Evolutionary conservation across 2,888 invertebrate genomes (phyloP).

Genomic region (Leucophenga montana): DNA sequence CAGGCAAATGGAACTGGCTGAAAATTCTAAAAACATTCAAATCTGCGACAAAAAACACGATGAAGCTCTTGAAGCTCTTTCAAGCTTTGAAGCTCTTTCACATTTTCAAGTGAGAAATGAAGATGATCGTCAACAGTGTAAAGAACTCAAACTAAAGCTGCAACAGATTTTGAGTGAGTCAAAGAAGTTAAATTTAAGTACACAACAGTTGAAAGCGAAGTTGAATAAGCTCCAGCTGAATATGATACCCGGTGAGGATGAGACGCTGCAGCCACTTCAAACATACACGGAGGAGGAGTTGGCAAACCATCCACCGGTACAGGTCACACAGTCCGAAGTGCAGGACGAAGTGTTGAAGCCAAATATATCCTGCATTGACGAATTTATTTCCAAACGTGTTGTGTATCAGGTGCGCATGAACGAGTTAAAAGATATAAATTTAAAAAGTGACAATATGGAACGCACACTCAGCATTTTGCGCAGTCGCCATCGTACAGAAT

Average conservation of each 20-base stretch:
- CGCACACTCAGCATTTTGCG: conserved; percentile 79
- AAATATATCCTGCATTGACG: conserved; percentile 83
- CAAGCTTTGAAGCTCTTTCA: too few relatives aligned
- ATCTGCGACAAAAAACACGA: conserved; percentile 75
- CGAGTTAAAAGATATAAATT: conserved; percentile 87
- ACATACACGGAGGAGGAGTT: conserved; percentile 81
- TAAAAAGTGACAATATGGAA: conserved; percentile 84
- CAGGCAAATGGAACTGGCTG: conserved; percentile 79
- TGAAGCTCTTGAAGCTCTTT: too few relatives aligned
- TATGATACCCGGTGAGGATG: conserved; percentile 76
- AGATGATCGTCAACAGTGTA: conserved; percentile 79
- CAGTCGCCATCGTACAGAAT: conserved; percentile 85
- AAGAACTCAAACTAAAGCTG: conserved; percentile 84
- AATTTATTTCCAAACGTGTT: conserved; percentile 82
- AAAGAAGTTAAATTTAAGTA: conserved; percentile 75
- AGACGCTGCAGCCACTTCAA: conserved; percentile 74
- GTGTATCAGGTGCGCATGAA: conserved; percentile 82
- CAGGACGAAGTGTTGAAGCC: conserved; percentile 81
- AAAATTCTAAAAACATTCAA: conserved; percentile 77
- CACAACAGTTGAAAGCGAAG: conserved; percentile 76
- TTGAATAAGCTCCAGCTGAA: conserved; percentile 77
- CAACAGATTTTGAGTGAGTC: conserved; percentile 77
- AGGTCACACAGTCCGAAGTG: conserved; percentile 77
- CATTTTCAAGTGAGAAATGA: too few relatives aligned
- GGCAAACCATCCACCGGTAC: conserved; percentile 75